Conservation (phyloP, 2,113 vertebrate genomes). For the Benitochromis conjunctus region DNA sequence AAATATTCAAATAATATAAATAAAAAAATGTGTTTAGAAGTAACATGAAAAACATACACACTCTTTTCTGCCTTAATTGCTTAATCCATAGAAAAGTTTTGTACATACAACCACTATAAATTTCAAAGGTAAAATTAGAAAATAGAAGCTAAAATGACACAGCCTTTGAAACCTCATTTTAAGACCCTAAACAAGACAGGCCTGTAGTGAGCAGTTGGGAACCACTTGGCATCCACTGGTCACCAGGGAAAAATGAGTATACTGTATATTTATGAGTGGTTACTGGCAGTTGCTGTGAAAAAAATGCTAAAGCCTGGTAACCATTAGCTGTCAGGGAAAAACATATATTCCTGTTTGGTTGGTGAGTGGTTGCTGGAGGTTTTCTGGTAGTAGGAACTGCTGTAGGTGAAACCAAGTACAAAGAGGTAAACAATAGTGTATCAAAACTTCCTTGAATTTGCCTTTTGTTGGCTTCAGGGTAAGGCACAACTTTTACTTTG, state of each 20-base stretch:
- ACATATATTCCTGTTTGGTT: background rate
- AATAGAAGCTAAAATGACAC: background rate
- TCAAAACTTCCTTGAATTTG: background rate
- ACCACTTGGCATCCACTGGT: background rate
- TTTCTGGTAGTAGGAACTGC: background rate
- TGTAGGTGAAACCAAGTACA: background rate
- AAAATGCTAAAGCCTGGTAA: background rate
- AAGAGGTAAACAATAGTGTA: background rate
- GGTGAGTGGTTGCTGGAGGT: background rate
- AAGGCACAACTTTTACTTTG: background rate
- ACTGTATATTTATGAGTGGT: background rate
- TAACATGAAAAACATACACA: background rate
- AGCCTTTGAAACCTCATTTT: background rate
- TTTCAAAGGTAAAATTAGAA: background rate
- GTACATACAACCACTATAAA: background rate
- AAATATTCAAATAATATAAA: background rate
- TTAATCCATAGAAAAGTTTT: background rate
- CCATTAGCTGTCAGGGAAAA: background rate
- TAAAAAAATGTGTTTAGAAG: background rate
- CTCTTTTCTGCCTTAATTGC: background rate
- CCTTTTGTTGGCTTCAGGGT: background rate
- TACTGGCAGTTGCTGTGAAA: background rate
- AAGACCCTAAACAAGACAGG: background rate
- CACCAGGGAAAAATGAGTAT: background rate
- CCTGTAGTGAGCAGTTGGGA: background rate